Evolutionary conservation across 30 jellyfish, hydroid and myxozoan species (phyloP).

Genomic region (Pseudorhiza aurosa): DNA sequence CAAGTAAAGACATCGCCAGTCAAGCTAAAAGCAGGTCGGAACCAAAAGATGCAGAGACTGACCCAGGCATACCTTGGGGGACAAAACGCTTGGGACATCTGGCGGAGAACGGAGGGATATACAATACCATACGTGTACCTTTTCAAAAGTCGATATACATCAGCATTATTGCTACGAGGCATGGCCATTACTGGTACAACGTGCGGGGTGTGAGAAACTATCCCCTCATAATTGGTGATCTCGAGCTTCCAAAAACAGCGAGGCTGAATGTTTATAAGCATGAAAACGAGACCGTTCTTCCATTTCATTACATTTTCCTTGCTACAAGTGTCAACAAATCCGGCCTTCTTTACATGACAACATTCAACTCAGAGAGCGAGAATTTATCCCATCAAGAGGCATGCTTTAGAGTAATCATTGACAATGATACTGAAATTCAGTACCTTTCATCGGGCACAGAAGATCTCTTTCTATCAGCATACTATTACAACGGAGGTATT

Average conservation of each 20-base stretch:
- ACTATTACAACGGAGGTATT: conserved; percentile 70
- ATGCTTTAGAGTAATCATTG: conserved; percentile 46
- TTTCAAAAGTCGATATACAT: conserved; percentile 64
- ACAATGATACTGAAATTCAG: conserved; percentile 20
- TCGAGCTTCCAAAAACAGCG: conserved; percentile 68
- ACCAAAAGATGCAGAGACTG: conserved; percentile 8
- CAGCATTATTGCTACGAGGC: conserved; percentile 40
- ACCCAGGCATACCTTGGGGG: conserved; percentile 79
- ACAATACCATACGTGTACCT: conserved; percentile 78
- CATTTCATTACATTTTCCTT: conserved; percentile 57
- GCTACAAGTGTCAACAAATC: conserved; percentile 49
- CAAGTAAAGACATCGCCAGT: conserved; percentile 3
- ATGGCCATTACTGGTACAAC: conserved; percentile 72
- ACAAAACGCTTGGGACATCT: conserved; percentile 79
- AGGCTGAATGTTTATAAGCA: conserved; percentile 45
- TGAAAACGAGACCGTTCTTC: conserved; percentile 43
- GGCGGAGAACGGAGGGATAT: conserved; percentile 79
- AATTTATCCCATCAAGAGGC: conserved; percentile 76
- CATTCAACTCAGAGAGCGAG: conserved; percentile 66
- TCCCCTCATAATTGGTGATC: conserved; percentile 76
- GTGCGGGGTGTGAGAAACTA: conserved; percentile 80
- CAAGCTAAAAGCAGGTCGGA: conserved; percentile 19
- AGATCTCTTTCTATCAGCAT: conserved; percentile 82
- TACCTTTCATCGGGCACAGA: conserved; percentile 91
- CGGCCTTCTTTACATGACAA: conserved; percentile 64